Evolutionary conservation across 2,888 invertebrate genomes (phyloP).

Genomic region (Dermolepida albohirtum): DNA sequence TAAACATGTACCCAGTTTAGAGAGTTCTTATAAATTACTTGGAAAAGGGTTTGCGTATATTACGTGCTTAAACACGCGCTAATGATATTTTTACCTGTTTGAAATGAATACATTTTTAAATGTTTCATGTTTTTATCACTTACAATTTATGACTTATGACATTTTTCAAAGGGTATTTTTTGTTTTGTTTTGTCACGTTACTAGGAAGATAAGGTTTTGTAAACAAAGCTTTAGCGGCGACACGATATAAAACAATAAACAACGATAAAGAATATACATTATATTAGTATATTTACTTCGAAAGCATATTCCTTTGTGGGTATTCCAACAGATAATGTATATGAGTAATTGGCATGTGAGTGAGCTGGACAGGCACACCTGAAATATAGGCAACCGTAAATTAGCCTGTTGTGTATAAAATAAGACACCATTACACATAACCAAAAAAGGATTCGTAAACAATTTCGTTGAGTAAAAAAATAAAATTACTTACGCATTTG

Average conservation of each 20-base stretch:
- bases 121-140: no score
- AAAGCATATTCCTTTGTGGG: conserved; percentile 81
- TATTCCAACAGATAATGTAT: conserved; percentile 60
- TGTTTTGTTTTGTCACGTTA: no score
- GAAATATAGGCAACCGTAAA: conserved; percentile 52
- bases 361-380: conserved; percentile 85
- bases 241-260: conserved; percentile 10
- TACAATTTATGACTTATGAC: no score
- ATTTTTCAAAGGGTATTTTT: no score
- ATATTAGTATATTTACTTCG: conserved; percentile 69
- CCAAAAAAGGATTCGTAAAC: neutral
- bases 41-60: no score
- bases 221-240: neutral
- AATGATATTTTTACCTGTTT: no score
- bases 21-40: no score
- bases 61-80: no score
- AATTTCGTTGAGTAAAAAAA: conserved; percentile 17
- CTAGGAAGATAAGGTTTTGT: no score
- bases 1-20: no score
- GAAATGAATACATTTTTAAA: no score
- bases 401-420: neutral
- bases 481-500: conserved; percentile 44
- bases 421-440: neutral
- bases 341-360: conserved; percentile 68
- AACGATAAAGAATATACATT: conserved; percentile 39